Evolutionary conservation across 2,113 vertebrate genomes (phyloP), one percentile per base, ranked within the genome.

Genomic region (Saguinus midas): DNA sequence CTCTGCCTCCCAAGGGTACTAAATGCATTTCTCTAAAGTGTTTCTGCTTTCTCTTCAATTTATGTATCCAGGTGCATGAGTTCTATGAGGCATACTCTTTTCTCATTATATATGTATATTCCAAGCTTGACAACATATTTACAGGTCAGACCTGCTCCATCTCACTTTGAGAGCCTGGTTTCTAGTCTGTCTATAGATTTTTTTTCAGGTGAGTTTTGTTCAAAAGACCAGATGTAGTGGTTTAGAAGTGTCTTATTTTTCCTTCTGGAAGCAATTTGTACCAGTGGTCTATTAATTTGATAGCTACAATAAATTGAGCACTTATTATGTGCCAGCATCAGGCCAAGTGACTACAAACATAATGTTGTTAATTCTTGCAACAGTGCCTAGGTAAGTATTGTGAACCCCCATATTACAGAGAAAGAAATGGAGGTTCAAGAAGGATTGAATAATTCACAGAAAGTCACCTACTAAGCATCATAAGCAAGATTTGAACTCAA

Each of bases 1-100:
- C 75, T 93, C 57, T 78, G 76, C 32, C 76, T 97, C 91, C 89
- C 89, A 83, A 68, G 79, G 48, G 82, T 76, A 96, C 94, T 90
- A 96, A 85, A 87, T 18, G 32, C 9, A 85, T 85, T 92, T 97
- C 76, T 92, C 72, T 43, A 87, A 95, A 96, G 83, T 55, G 18
- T 73, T 27, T 96, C 70, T 84, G 35, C 75, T 87, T 93, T 84
- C 88, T 87, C 75, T 91, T 85, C 87, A 76, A 52, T 94, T 55
- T 85, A 68, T 78, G 6, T 66, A 55, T 81, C 80, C 57, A 48
- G 37, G 70, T 55, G 97, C 84, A 57, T 50, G 83, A 52, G 9
- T 32, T 94, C 48, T 45, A 58, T 3, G 27, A 75, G 40, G 21
- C 27, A 14, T 50, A 81, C 8, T 90, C 72, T 45, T 94, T 90